A percentile compares a stretch with the other conserved stretches of the same genome.
These are phyloP conservation scores for Lamellibrachia satsuma DNA, from an alignment of 2,888 invertebrate genomes.

Conservation along the genomic window DNA sequence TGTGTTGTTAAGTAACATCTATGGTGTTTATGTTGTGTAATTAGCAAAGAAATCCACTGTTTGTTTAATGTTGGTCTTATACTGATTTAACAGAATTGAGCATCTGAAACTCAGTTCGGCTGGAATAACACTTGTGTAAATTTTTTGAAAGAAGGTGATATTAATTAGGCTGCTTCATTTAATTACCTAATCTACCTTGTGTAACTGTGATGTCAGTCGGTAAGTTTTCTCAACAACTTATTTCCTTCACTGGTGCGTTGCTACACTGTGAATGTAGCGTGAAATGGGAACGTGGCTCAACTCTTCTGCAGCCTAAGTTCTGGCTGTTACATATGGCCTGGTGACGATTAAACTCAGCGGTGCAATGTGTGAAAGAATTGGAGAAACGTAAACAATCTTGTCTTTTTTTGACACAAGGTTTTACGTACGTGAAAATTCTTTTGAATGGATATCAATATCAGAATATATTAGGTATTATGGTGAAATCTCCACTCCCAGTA, in stretches of 20 bases:
- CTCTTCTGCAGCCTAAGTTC: background rate
- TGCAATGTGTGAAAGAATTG: background rate
- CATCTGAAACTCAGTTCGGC: background rate
- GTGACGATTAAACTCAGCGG: background rate
- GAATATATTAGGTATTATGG: background rate
- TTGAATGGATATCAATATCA: background rate
- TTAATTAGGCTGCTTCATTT: background rate
- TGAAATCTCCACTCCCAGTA: background rate
- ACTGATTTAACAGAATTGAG: background rate
- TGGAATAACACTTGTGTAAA: background rate
- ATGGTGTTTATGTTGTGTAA: background rate
- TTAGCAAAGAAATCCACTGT: background rate
- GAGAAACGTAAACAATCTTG: background rate
- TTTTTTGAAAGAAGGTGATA: background rate
- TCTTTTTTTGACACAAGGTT: background rate
- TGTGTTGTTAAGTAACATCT: background rate
- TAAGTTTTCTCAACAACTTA: background rate
- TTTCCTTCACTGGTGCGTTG: background rate
- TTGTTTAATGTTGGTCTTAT: background rate
- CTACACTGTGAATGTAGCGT: background rate
- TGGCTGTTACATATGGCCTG: background rate
- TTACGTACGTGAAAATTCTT: background rate
- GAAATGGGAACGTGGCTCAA: background rate
- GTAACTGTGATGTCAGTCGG: background rate
- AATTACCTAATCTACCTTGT: constrained; percentile 3